phyloP scores from a whole-genome alignment of 2,113 vertebrate genomes.

The Microcebus tavaratra region DNA sequence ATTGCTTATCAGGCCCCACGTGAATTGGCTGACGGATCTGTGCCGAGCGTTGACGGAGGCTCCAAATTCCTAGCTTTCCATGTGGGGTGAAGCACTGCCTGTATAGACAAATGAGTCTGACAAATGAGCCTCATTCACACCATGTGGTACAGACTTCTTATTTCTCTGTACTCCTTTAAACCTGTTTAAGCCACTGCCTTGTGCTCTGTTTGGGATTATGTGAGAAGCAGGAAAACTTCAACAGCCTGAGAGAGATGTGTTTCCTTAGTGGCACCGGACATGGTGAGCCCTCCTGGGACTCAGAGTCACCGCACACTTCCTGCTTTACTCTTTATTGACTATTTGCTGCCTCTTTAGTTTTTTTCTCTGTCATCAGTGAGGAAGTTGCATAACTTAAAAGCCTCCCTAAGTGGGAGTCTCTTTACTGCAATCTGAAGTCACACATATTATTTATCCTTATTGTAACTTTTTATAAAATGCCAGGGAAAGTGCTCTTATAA shows the following conservation, averaged over 20 bases:
- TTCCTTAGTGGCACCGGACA: conserved; percentile 38
- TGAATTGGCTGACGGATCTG: not conserved
- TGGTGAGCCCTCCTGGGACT: not conserved
- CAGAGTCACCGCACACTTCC: conserved; percentile 51
- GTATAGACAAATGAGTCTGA: not conserved
- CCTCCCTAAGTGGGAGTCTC: conserved; percentile 35
- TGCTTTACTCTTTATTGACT: conserved; percentile 46
- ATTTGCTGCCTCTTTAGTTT: conserved; percentile 31
- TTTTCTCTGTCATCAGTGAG: conserved; percentile 51
- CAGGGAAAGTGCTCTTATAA: not conserved
- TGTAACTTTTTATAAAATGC: not conserved
- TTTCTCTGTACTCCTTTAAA: not conserved
- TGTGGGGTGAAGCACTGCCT: not conserved
- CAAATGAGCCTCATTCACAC: not conserved
- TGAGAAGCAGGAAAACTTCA: conserved; percentile 38
- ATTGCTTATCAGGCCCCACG: accelerated
- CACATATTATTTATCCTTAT: not conserved
- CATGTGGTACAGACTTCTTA: not conserved
- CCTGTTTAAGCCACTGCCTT: not conserved
- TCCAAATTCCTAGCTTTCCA: not conserved
- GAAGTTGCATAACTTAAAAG: conserved; percentile 57
- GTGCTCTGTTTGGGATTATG: not conserved
- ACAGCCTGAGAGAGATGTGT: not conserved
- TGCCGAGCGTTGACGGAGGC: not conserved
- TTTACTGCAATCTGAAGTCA: conserved; percentile 1